Evolutionary conservation across 2,888 invertebrate genomes (phyloP).

Genomic region (Hirtodrosophila duncani): DNA sequence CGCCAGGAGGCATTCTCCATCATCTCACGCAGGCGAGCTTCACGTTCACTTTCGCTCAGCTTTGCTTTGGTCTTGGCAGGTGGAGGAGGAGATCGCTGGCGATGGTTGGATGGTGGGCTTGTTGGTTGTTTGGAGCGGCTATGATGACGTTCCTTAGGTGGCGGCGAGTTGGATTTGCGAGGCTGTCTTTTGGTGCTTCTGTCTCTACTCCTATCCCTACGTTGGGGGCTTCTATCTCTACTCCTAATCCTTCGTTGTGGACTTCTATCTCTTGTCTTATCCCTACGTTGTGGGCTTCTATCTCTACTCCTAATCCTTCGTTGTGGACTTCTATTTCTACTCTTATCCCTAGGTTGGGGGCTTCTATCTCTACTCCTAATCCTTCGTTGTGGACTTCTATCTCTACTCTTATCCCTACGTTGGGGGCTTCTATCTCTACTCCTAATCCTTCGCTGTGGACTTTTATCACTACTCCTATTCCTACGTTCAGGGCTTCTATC

Average conservation of each 20-base stretch:
- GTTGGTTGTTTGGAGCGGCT: too few relatives aligned
- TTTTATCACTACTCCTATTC: background rate
- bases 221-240: constrained; percentile 4
- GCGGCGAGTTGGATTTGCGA: too few relatives aligned
- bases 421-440: background rate
- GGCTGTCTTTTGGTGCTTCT: background rate
- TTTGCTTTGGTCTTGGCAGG: constrained; percentile 42
- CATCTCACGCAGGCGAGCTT: constrained; percentile 88
- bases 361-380: background rate
- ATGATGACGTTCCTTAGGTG: too few relatives aligned
- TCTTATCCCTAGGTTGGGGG: background rate
- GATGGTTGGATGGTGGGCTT: constrained; percentile 2
- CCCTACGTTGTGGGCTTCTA: constrained; percentile 3
- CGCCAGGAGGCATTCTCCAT: constrained; percentile 87
- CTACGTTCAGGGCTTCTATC: too few relatives aligned
- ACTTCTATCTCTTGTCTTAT: background rate
- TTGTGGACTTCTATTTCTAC: constrained; percentile 1
- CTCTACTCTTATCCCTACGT: background rate
- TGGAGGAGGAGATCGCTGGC: background rate
- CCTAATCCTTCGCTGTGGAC: background rate
- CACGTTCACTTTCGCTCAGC: constrained; percentile 83
- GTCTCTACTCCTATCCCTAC: constrained; percentile 2
- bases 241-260: constrained; percentile 9
- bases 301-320: background rate
- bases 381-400: background rate